A percentile compares a stretch with the other conserved stretches of the same genome.
These are phyloP conservation scores for Notospermus geniculatus DNA, from an alignment of 1,140 invertebrate genomes.

Conservation along the genomic window DNA sequence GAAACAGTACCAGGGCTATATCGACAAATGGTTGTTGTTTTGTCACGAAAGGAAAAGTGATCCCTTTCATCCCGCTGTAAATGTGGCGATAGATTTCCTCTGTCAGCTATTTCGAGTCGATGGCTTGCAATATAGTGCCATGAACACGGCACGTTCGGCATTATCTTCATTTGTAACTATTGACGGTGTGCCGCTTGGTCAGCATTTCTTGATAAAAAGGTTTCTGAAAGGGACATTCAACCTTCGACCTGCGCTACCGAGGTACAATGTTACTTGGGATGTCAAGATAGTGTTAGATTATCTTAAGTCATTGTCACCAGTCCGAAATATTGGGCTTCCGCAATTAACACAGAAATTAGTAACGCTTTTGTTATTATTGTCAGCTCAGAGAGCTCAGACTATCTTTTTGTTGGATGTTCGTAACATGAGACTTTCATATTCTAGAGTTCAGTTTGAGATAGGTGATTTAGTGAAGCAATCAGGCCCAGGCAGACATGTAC, in stretches of 20 bases:
- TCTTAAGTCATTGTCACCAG: background rate
- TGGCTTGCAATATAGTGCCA: background rate
- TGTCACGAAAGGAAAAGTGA: background rate
- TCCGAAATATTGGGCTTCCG: background rate
- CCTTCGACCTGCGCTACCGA: background rate
- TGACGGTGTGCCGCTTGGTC: background rate
- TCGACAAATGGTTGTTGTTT: background rate
- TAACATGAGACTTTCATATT: no score
- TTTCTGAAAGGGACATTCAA: conserved; percentile 9
- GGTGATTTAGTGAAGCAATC: no score
- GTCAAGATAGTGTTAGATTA: background rate
- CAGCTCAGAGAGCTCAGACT: conserved; percentile 17
- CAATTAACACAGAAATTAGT: background rate
- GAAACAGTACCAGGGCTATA: background rate
- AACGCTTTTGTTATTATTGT: conserved; percentile 1
- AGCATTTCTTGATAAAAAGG: background rate
- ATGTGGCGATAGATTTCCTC: conserved; percentile 8
- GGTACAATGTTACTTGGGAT: conserved; percentile 11
- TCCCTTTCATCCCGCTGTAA: background rate
- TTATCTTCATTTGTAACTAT: conserved; percentile 7
- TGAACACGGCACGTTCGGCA: conserved; percentile 7
- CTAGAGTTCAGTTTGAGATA: no score
- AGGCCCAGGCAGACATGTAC: no score
- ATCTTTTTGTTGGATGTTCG: conserved; percentile 15
- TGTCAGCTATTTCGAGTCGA: conserved; percentile 1